Percentiles rank a stretch among this genome's conserved stretches.
Conservation (phyloP, 2,797 vertebrate genomes). For the Tinamus major region DNA sequence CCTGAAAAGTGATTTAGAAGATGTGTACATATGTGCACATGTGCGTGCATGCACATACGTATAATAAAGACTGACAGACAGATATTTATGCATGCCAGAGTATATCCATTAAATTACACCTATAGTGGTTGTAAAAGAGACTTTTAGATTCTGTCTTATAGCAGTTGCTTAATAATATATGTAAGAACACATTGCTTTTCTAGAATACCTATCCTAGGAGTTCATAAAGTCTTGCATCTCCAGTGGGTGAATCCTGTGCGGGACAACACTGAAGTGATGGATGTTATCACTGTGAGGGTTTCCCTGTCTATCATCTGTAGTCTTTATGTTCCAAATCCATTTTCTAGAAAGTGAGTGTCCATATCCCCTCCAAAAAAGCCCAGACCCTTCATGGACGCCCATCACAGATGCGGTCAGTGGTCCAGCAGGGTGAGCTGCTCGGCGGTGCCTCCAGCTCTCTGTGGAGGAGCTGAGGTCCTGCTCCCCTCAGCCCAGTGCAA, state of each 20-base stretch:
- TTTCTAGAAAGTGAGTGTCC: neutral
- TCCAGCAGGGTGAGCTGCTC: neutral
- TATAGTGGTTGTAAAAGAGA: neutral
- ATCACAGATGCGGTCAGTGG: no score
- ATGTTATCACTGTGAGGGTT: neutral
- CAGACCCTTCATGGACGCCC: no score
- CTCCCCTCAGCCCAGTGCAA: fast-evolving
- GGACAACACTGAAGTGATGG: neutral
- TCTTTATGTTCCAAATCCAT: neutral
- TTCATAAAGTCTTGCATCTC: neutral
- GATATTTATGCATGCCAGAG: neutral
- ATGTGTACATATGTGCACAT: no score
- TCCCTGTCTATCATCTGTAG: neutral
- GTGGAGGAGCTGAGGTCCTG: neutral
- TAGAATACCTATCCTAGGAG: neutral
- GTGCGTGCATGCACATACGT: fast-evolving
- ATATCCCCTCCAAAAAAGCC: neutral
- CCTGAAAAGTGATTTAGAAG: neutral
- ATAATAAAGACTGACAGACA: neutral
- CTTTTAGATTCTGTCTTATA: neutral
- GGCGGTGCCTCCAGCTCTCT: no score
- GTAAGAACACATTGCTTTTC: neutral
- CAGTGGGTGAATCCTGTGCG: neutral
- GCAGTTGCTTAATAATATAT: neutral
- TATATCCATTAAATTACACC: neutral